Evolutionary conservation across 2,113 vertebrate species (phyloP), one percentile per base, ranked within the genome.

Genomic region (Circaetus gallicus): DNA sequence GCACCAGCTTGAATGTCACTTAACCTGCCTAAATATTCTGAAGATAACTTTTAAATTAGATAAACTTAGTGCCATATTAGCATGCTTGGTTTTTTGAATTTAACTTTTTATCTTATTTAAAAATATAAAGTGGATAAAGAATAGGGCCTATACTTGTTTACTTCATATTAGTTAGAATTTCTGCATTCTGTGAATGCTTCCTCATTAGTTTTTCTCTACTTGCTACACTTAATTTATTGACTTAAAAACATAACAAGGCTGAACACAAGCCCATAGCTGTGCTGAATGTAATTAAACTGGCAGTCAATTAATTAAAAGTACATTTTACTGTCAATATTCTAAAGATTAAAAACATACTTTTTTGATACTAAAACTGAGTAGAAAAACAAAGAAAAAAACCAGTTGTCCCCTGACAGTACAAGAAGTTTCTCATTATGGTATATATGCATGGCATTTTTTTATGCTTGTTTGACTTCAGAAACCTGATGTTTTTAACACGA

Each of bases 161-260:
- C 34, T 88, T 65, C 38, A 38, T 61, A 55, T 66, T 16, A 56
- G 29, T 16, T 53, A 70, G 14, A 19, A 29, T 53, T 65, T 81
- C 56, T 65, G 49, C 56, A 62, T 90, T 88, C 31, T 66, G 32
- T 34, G 12, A 91, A 38, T 58, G 52, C 15, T 52, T 43, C 42
- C 89, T 96, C 89, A 53, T 58, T 91, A 88, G 13, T 43, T 78
- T 90, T 53, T 76, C 63, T 84, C 49, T 78, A 31, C 71, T 86
- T 90, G 52, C 56, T 72, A 63, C 63, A 70, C 40, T 61, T 92
- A 55, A 92, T 94, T 94, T 95, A 93, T 79, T 82, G 53, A 67
- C 72, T 77, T 25, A 82, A 90, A 91, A 86, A 66, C 42, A 58
- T 53, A 76, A 82, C 42, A 86, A 88, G 55, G 70, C 34, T 45